Evolutionary conservation across 2,113 vertebrate genomes (phyloP).

Genomic region (Dascyllus trimaculatus): DNA sequence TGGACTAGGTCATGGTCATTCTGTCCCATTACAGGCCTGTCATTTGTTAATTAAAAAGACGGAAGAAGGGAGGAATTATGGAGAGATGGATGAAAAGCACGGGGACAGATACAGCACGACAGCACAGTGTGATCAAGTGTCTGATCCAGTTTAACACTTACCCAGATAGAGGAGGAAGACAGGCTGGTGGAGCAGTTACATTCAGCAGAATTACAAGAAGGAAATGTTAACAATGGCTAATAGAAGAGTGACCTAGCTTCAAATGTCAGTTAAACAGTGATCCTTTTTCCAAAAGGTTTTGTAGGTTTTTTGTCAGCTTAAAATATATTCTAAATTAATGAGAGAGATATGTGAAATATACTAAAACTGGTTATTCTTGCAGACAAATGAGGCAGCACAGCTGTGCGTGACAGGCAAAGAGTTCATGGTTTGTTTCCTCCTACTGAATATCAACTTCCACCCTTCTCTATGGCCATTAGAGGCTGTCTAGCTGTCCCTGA

Average conservation of each 20-base stretch:
- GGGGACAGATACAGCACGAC: not conserved
- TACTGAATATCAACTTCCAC: slow-evolving; percentile 34
- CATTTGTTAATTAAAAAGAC: slow-evolving; percentile 50
- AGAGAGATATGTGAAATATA: not conserved
- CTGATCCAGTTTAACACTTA: slow-evolving; percentile 24
- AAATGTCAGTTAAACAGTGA: not conserved
- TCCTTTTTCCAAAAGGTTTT: not conserved
- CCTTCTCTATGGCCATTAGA: slow-evolving; percentile 49
- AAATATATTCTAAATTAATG: slow-evolving; percentile 2
- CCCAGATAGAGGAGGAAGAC: not conserved
- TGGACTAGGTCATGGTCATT: slow-evolving; percentile 53
- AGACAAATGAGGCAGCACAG: slow-evolving; percentile 27
- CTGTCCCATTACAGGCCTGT: slow-evolving; percentile 40
- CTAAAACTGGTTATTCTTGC: not conserved
- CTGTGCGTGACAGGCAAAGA: slow-evolving; percentile 5
- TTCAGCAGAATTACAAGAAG: not conserved
- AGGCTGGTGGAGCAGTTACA: not conserved
- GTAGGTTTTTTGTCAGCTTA: not conserved
- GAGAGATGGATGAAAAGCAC: slow-evolving; percentile 20
- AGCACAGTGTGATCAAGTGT: slow-evolving; percentile 17
- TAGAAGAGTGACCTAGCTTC: not conserved
- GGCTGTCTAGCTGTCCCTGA: slow-evolving; percentile 28
- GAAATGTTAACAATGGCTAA: slow-evolving; percentile 22
- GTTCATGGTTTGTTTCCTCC: slow-evolving; percentile 35
- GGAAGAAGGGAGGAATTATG: slow-evolving; percentile 25